Percentiles rank a stretch among this genome's conserved stretches.
phyloP scores from a whole-genome alignment of 2,888 invertebrate genomes.

The Sthenelais limicola region DNA sequence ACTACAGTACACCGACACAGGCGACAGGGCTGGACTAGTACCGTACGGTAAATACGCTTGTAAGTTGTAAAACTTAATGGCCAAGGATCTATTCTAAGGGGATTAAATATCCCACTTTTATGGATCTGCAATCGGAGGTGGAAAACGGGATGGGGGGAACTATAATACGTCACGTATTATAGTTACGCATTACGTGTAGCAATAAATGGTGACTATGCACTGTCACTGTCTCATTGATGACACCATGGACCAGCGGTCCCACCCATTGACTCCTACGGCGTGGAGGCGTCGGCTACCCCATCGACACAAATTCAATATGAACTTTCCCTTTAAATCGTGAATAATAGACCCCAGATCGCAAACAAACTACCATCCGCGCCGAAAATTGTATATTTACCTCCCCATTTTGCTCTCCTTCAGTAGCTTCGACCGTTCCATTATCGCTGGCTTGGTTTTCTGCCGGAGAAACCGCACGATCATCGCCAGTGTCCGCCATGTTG shows the following conservation, averaged over 20 bases:
- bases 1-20: too few relatives aligned
- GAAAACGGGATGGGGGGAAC: too few relatives aligned
- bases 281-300: neutral
- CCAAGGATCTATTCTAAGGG: too few relatives aligned
- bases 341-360: neutral
- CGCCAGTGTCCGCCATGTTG: constrained; percentile 37
- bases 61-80: too few relatives aligned
- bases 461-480: neutral
- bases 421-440: constrained; percentile 25
- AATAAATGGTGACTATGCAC: neutral
- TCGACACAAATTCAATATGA: neutral
- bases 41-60: too few relatives aligned
- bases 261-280: neutral
- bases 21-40: too few relatives aligned
- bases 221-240: neutral
- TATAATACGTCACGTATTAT: too few relatives aligned
- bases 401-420: constrained; percentile 34
- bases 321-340: too few relatives aligned
- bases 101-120: too few relatives aligned
- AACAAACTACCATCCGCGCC: too few relatives aligned
- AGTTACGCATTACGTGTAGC: too few relatives aligned
- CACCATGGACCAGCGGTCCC: neutral
- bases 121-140: too few relatives aligned
- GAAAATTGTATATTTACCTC: constrained; percentile 30
- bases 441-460: neutral